A percentile compares a stretch with the other conserved stretches of the same genome.
These are phyloP conservation scores for Musca domestica DNA, from an alignment of 1,140 invertebrate species.

Conservation along the genomic window DNA sequence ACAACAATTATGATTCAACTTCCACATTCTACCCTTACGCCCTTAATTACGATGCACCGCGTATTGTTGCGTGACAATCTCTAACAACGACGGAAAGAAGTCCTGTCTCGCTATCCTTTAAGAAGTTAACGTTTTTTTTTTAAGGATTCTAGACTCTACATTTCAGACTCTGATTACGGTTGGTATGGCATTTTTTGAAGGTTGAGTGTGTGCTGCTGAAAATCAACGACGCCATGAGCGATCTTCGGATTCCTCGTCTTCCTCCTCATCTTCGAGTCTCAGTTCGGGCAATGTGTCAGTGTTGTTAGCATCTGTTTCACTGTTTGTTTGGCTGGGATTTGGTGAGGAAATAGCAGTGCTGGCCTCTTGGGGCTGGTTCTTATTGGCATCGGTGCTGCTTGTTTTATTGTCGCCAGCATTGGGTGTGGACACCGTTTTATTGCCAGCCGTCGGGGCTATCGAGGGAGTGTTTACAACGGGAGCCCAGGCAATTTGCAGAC, in stretches of 20 bases:
- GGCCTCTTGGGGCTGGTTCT: neutral
- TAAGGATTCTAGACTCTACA: conserved; percentile 13
- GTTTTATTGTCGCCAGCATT: neutral
- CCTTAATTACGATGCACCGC: neutral
- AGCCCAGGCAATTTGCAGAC: conserved; percentile 50
- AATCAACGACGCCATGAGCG: conserved; percentile 54
- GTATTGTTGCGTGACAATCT: too few relatives aligned
- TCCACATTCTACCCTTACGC: neutral
- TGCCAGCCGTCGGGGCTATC: neutral
- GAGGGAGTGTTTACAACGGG: conserved; percentile 38
- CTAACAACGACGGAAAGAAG: too few relatives aligned
- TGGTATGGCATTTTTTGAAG: conserved; percentile 3
- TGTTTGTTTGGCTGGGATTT: neutral
- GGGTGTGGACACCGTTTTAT: neutral
- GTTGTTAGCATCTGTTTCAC: conserved; percentile 19
- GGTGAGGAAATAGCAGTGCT: neutral
- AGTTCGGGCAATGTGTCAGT: conserved; percentile 45
- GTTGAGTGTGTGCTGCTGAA: conserved; percentile 6
- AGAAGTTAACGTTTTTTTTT: too few relatives aligned
- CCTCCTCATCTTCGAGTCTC: conserved; percentile 52
- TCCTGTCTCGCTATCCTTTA: too few relatives aligned
- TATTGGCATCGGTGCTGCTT: neutral
- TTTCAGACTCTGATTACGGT: conserved; percentile 18
- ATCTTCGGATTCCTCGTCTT: conserved; percentile 52
- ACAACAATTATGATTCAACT: conserved; percentile 14